phyloP scores from a whole-genome alignment of 1,140 invertebrate species.

The Conus ventricosus region DNA sequence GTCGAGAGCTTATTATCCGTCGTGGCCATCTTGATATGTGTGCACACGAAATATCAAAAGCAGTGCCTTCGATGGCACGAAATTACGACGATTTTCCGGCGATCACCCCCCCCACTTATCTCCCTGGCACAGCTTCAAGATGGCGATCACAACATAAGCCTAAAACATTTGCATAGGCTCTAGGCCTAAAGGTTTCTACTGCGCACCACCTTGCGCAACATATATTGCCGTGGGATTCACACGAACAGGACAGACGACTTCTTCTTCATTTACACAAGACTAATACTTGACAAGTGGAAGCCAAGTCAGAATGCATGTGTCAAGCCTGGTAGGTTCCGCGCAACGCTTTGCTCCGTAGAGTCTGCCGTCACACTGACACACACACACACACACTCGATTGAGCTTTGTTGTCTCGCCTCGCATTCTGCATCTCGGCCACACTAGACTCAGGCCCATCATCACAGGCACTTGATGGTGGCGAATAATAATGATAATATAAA shows the following conservation, averaged over 20 bases:
- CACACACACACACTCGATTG: not conserved
- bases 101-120: conserved; percentile 57
- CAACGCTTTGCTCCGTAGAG: not conserved
- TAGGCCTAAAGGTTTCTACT: conserved; percentile 51
- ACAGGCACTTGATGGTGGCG: not conserved
- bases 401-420: not conserved
- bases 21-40: conserved; percentile 70
- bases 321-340: not conserved
- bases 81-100: conserved; percentile 61
- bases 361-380: not conserved
- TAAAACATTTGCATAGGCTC: conserved; percentile 71
- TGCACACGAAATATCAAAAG: conserved; percentile 52
- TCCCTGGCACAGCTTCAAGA: conserved; percentile 67
- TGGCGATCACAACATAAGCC: conserved; percentile 72
- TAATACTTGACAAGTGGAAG: not conserved
- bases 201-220: conserved; percentile 72
- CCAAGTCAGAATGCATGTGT: not conserved
- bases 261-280: not conserved
- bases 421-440: conserved; percentile 6
- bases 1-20: conserved; percentile 80
- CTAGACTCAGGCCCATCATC: not conserved
- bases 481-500: too few species aligned
- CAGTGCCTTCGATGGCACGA: conserved; percentile 66
- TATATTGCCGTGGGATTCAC: conserved; percentile 65
- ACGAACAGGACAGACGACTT: not conserved